Evolutionary conservation across 2,888 invertebrate species (phyloP), one percentile per base, ranked within the genome.

Genomic region (Lysandra bellargus): DNA sequence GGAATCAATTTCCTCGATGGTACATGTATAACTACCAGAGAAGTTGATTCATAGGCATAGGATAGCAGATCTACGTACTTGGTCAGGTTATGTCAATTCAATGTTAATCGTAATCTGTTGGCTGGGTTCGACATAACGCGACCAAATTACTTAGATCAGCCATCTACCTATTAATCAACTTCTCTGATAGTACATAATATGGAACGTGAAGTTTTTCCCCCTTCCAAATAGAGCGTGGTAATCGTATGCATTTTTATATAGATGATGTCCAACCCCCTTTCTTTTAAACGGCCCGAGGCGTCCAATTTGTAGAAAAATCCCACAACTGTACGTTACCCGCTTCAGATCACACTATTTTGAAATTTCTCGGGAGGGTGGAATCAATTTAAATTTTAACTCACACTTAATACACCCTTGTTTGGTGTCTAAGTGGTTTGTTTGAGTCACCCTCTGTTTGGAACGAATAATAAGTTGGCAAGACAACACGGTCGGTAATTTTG

Each of bases 341-440:
- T 90, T 86, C 90, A 93, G 91, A 92, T 93, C 92, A 93, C 93
- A 92, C 90, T 89, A 88, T 88, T 94, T 92, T 92, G 93, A 93
- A 93, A 93, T 92, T 90, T 85, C 90, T 91, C 88, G 87, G 88
- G 92, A 92, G 93, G 93, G 93, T 89, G 87, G 93, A 94, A 93
- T 94, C 94, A 94, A 94, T 94, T 94, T 94, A 94, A 94, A 94
- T 94, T 94, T 94, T 94, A 94, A 94, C 93, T 94, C 90, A 89
- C 90, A 93, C 93, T 94, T 94, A 94, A 94, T 94, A 93, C 93
- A 93, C 94, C 94, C 94, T 92, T 94, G 94, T 94, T 94, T 93
- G 93, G 94, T 92, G 91, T 94, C 92, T 94, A 94, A 94, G 94
- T 94, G 94, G 94, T 93, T 92, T 94, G 93, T 94, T 94, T 88